phyloP scores from a whole-genome alignment of 2,888 invertebrate genomes.

The Cephonodes hylas region DNA sequence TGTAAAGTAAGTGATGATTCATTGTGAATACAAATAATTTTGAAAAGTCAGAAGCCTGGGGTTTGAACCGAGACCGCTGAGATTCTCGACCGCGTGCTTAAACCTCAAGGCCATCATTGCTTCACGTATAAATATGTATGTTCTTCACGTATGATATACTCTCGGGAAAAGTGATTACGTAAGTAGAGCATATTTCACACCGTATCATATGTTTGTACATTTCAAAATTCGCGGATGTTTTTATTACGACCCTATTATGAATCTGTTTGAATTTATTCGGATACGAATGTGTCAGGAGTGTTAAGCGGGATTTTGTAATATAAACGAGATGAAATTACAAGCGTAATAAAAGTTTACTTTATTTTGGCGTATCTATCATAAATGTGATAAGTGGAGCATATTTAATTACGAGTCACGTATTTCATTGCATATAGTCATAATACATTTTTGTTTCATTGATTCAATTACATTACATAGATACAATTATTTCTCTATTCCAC shows the following conservation, averaged over 20 bases:
- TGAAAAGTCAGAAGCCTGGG: too few relatives aligned
- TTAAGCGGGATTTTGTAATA: neutral
- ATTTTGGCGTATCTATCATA: too few relatives aligned
- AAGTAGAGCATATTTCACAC: neutral
- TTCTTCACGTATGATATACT: neutral
- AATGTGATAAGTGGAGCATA: neutral
- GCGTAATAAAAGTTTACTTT: neutral
- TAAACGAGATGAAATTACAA: neutral
- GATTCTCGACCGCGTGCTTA: too few relatives aligned
- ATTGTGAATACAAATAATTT: too few relatives aligned
- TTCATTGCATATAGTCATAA: too few relatives aligned
- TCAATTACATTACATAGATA: neutral
- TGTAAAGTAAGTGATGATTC: too few relatives aligned
- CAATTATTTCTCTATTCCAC: neutral
- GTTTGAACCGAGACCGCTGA: too few relatives aligned
- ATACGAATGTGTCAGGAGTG: neutral
- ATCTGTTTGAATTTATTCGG: neutral
- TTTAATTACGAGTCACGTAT: neutral
- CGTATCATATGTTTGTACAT: neutral
- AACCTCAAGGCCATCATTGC: too few relatives aligned
- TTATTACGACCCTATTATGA: neutral
- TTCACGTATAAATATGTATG: too few relatives aligned
- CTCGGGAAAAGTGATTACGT: neutral
- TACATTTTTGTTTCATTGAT: too few relatives aligned
- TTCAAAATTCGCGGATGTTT: neutral